A percentile compares a stretch with the other conserved stretches of the same genome.
Conservation (phyloP, 1,140 invertebrate genomes). For the Archivesica marissinica region DNA sequence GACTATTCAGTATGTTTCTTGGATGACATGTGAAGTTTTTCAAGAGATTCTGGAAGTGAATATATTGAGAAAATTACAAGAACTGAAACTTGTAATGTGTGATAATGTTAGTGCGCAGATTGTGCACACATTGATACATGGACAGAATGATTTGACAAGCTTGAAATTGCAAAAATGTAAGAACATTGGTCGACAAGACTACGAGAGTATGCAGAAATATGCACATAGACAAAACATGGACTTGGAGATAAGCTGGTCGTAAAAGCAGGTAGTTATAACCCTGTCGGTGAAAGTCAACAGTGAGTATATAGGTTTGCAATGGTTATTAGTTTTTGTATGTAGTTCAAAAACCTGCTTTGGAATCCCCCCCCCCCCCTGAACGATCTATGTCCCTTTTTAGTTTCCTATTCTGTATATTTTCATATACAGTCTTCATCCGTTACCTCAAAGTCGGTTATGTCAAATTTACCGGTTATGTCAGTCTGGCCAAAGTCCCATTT, state of each 20-base stretch:
- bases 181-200: slow-evolving; percentile 16
- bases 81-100: neutral
- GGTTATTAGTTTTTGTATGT: too few relatives aligned
- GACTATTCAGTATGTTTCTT: slow-evolving; percentile 8
- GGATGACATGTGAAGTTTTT: slow-evolving; percentile 25
- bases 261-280: neutral
- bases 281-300: too few relatives aligned
- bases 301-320: too few relatives aligned
- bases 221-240: slow-evolving; percentile 8
- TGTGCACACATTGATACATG: slow-evolving; percentile 6
- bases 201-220: slow-evolving; percentile 3
- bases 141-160: slow-evolving; percentile 12
- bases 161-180: neutral
- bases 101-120: neutral
- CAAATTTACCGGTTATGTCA: too few relatives aligned
- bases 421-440: too few relatives aligned
- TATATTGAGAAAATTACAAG: neutral
- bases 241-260: slow-evolving; percentile 24
- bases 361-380: too few relatives aligned
- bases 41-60: slow-evolving; percentile 5
- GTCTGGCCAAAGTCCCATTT: too few relatives aligned
- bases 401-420: too few relatives aligned
- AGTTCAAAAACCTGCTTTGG: too few relatives aligned
- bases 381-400: too few relatives aligned
- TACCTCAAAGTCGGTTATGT: too few relatives aligned